A percentile compares a stretch with the other conserved stretches of the same genome.
These are phyloP conservation scores for Diplodus sargus DNA, from an alignment of 2,797 vertebrate species.

Conservation along the genomic window DNA sequence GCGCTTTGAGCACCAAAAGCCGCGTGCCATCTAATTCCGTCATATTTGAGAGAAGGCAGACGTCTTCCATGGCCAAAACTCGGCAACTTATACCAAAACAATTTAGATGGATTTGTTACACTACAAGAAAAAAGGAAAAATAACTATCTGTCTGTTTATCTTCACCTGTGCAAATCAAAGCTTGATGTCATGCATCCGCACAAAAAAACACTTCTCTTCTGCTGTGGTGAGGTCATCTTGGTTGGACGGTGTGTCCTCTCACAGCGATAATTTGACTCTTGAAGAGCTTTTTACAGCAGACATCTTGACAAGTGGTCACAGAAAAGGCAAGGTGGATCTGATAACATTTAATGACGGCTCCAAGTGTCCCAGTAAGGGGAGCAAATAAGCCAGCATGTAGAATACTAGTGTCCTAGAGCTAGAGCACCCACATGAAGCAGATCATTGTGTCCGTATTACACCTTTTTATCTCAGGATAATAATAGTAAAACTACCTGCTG, in stretches of 20 bases:
- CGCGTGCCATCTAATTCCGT: too few relatives aligned
- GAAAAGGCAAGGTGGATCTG: slow-evolving; percentile 37
- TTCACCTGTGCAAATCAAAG: slow-evolving; percentile 29
- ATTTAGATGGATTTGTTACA: too few relatives aligned
- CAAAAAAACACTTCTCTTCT: slow-evolving; percentile 29
- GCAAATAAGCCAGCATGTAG: slow-evolving; percentile 1
- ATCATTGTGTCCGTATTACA: slow-evolving; percentile 25
- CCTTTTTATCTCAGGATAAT: slow-evolving; percentile 8
- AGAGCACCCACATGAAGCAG: slow-evolving; percentile 23
- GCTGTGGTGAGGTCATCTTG: slow-evolving; percentile 18
- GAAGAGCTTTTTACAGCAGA: slow-evolving; percentile 15
- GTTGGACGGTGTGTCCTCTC: slow-evolving; percentile 19
- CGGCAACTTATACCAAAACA: too few relatives aligned
- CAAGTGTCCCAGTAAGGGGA: neutral
- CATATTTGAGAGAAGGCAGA: too few relatives aligned
- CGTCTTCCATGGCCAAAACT: too few relatives aligned
- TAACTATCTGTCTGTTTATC: slow-evolving; percentile 1
- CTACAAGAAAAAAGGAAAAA: too few relatives aligned
- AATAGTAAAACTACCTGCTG: slow-evolving; percentile 23
- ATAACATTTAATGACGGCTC: slow-evolving; percentile 37
- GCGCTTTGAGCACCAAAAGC: too few relatives aligned
- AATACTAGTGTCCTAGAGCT: neutral
- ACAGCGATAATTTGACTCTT: slow-evolving; percentile 34
- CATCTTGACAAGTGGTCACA: slow-evolving; percentile 33
- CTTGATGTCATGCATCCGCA: slow-evolving; percentile 34